These are phyloP conservation scores for Epinephelus lanceolatus DNA, from an alignment of 2,113 vertebrate genomes.

Conservation along the genomic window DNA sequence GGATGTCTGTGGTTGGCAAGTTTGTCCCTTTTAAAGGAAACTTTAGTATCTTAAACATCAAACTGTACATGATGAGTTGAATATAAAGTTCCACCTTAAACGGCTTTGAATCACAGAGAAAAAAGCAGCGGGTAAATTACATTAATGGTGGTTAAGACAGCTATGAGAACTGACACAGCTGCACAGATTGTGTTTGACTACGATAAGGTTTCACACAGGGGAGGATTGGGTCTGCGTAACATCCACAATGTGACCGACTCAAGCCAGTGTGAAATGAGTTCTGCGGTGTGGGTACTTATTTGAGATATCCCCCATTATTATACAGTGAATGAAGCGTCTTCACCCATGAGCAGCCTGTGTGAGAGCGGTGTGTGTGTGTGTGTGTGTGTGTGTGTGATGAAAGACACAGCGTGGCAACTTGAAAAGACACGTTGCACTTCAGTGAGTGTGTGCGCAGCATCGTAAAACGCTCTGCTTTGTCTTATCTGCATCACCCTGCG, in stretches of 20 bases:
- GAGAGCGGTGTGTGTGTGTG: not conserved
- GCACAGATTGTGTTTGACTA: slow-evolving; percentile 6
- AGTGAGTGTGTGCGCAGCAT: slow-evolving; percentile 6
- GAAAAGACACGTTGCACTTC: not conserved
- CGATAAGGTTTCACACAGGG: slow-evolving; percentile 5
- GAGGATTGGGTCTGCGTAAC: slow-evolving; percentile 17
- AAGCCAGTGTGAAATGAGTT: slow-evolving; percentile 35
- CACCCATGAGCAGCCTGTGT: slow-evolving; percentile 29
- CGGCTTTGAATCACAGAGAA: slow-evolving; percentile 1
- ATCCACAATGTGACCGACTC: slow-evolving; percentile 19
- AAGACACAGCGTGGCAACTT: not conserved
- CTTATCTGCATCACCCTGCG: slow-evolving; percentile 36
- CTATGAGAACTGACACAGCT: slow-evolving; percentile 18
- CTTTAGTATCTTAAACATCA: not conserved
- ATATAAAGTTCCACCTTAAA: not conserved
- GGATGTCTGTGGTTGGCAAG: not conserved
- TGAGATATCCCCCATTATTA: slow-evolving; percentile 21
- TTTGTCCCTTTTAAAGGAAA: not conserved
- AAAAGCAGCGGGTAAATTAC: not conserved
- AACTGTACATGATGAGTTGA: not conserved
- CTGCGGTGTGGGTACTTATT: slow-evolving; percentile 20
- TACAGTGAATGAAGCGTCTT: slow-evolving; percentile 26
- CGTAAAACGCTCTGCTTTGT: slow-evolving; percentile 21
- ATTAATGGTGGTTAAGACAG: not conserved
- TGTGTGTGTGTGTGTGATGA: not conserved